phyloP scores from a whole-genome alignment of 2,797 vertebrate species.

The Cottoperca gobio region DNA sequence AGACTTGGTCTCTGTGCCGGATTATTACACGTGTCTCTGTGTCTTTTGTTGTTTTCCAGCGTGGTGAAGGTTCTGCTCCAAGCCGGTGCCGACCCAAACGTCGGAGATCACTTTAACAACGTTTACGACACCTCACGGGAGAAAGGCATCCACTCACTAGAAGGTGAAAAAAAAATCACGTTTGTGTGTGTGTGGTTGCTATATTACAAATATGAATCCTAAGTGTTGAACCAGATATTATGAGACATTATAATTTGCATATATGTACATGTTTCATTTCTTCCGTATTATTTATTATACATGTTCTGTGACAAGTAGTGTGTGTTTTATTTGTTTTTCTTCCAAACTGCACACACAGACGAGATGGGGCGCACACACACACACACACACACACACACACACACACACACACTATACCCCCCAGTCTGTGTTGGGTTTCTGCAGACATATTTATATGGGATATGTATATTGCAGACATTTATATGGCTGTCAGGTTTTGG shows the following conservation, averaged over 20 bases:
- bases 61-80: slow-evolving; percentile 90
- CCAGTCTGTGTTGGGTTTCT: slow-evolving; percentile 77
- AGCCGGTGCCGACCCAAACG: slow-evolving; percentile 91
- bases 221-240: slow-evolving; percentile 62
- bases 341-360: slow-evolving; percentile 74
- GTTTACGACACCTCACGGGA: slow-evolving; percentile 93
- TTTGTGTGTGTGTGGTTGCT: slow-evolving; percentile 23
- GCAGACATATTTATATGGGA: slow-evolving; percentile 90
- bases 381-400: slow-evolving; percentile 44
- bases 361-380: slow-evolving; percentile 31
- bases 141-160: slow-evolving; percentile 93
- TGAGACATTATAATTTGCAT: slow-evolving; percentile 74
- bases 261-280: slow-evolving; percentile 87
- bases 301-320: slow-evolving; percentile 66
- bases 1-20: no score
- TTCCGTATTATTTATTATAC: slow-evolving; percentile 83
- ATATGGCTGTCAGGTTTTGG: slow-evolving; percentile 96
- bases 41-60: slow-evolving; percentile 74
- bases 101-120: slow-evolving; percentile 94
- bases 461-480: slow-evolving; percentile 99
- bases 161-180: slow-evolving; percentile 87
- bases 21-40: background rate
- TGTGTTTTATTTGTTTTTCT: slow-evolving; percentile 87
- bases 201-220: slow-evolving; percentile 71
- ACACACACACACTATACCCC: slow-evolving; percentile 26